These are phyloP conservation scores for Drosophila anceps DNA, from an alignment of 2,888 invertebrate genomes.

Conservation along the genomic window DNA sequence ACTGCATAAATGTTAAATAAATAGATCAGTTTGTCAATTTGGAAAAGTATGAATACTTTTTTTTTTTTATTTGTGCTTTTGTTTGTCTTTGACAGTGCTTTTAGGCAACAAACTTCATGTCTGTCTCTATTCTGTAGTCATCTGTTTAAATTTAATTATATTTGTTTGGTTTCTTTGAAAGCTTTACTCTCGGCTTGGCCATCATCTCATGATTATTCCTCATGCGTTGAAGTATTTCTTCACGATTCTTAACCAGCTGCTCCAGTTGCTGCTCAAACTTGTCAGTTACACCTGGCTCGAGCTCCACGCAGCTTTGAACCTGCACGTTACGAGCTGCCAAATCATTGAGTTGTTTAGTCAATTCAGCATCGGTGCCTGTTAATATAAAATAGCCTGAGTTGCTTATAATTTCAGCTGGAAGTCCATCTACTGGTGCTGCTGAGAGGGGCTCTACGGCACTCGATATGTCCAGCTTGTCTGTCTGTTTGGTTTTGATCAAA, in stretches of 20 bases:
- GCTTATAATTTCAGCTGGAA: constrained; percentile 31
- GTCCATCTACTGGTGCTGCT: background rate
- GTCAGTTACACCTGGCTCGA: constrained; percentile 31
- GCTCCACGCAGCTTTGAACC: constrained; percentile 7
- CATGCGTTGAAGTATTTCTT: constrained; percentile 44
- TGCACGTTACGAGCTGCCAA: constrained; percentile 24
- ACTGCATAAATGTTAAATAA: background rate
- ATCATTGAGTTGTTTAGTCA: constrained; percentile 36
- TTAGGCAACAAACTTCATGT: background rate
- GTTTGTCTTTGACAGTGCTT: background rate
- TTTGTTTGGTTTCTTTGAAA: constrained; percentile 17
- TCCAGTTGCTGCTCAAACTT: constrained; percentile 46
- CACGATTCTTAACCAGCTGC: constrained; percentile 24
- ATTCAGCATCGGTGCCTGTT: constrained; percentile 46
- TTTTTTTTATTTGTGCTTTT: background rate
- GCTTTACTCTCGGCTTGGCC: constrained; percentile 4
- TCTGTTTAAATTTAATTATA: constrained; percentile 26
- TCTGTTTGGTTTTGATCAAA: background rate
- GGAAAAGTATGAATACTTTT: background rate
- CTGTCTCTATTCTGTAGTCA: background rate
- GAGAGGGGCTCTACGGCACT: background rate
- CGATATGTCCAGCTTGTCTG: background rate
- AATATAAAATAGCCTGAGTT: constrained; percentile 59
- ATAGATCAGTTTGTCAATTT: background rate
- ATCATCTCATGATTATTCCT: constrained; percentile 31